Base-by-base conservation (phyloP, 1,140 invertebrate species). In the Drosophila sproati region DNA sequence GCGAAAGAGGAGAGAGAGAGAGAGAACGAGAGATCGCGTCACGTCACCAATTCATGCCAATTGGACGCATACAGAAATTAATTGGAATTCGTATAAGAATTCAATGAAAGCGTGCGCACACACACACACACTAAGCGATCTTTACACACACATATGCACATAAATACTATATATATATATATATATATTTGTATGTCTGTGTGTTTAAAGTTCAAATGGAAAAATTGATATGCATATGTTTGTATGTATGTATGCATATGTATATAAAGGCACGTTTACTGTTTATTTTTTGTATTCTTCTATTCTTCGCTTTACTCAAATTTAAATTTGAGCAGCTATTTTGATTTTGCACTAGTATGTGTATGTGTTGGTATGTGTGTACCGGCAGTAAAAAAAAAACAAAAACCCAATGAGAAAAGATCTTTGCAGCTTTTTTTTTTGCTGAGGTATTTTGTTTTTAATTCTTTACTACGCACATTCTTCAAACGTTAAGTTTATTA, bases 21-120 rank as follows among this genome's bases (percentile, higher is more conserved):
- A 54, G 56, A 45, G 57, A 54, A 56, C 48, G 62, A 59, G 64
- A 69, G 83, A 90, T 85, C 85, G 78, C 85, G 82, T 86, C 82
- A 86, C 82, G 85, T 89, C 85, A 89, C 83, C 85, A 89, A 89
- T 89, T 86, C 85, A 89, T 89, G 85, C 85, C 85, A 89, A 89
- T 89, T 89, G 86, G 81, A 85, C 75, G 86, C 79, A 86, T 82
- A 87, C 80, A 85, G 64, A 80, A 78, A 80, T 89, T 89, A 89
- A 89, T 90, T 89, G 85, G 86, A 89, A 89, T 89, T 89, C 86
- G 80, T 90, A 89, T 89, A 77, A 81, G 85, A 85, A 89, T 89
- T 89, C 85, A 89, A 89, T 89, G 85, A 85, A 89, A 89, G 77
- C 73, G 68, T 73, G 67, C 61, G 55, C 12, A 12, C 12, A 12